phyloP scores from a whole-genome alignment of 2,888 invertebrate species.

The Polydesmus complanatus region DNA sequence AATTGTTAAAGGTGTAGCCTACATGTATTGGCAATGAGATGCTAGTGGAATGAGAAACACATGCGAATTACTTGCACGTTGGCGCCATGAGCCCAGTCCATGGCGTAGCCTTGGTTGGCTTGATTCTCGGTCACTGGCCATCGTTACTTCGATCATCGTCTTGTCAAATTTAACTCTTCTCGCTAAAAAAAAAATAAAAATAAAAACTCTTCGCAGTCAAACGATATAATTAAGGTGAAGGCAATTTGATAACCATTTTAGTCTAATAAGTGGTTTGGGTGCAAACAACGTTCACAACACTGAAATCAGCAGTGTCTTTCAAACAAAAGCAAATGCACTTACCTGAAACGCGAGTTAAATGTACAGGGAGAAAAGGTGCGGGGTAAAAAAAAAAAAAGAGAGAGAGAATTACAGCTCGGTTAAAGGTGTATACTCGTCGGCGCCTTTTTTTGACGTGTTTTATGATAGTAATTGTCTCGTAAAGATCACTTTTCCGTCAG shows the following conservation, averaged over 20 bases:
- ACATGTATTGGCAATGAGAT: too few relatives aligned
- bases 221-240: background rate
- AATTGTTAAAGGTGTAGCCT: too few relatives aligned
- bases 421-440: background rate
- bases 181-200: background rate
- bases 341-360: background rate
- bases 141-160: background rate
- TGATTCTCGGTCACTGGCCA: background rate
- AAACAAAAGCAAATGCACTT: background rate
- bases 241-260: background rate
- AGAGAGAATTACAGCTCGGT: background rate
- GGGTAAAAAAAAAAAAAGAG: background rate
- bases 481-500: too few relatives aligned
- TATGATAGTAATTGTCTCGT: background rate
- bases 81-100: background rate
- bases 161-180: background rate
- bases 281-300: background rate
- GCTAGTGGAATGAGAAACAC: too few relatives aligned
- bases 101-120: background rate
- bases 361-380: background rate
- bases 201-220: too few relatives aligned
- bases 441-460: background rate
- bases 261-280: background rate
- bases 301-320: background rate
- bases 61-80: too few relatives aligned